A percentile compares a stretch with the other conserved stretches of the same genome.
Conservation (phyloP, 2,888 invertebrate genomes). For the Drosophila villosipedis region DNA sequence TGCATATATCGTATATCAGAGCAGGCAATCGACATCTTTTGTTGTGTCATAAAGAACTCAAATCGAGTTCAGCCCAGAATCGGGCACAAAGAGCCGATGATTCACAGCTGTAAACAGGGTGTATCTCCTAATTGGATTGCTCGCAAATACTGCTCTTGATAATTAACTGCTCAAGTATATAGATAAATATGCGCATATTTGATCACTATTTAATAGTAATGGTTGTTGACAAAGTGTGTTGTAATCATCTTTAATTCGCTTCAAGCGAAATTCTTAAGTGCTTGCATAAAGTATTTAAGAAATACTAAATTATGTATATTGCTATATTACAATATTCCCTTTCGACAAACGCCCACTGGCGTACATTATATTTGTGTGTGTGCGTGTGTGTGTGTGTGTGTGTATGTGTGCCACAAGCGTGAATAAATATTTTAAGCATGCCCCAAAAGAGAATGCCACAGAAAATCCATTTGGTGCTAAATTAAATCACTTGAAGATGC, state of each 20-base stretch:
- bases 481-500: conserved; percentile 78
- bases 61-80: conserved; percentile 1
- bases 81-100: conserved; percentile 9
- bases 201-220: conserved; percentile 8
- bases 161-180: not conserved
- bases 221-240: conserved; percentile 23
- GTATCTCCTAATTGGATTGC: not conserved
- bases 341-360: conserved; percentile 1
- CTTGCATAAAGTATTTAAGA: conserved; percentile 37
- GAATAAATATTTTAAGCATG: conserved; percentile 41
- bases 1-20: conserved; percentile 2
- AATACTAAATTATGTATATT: conserved; percentile 45
- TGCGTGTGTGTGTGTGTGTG: not conserved
- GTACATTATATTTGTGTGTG: conserved; percentile 7
- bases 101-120: conserved; percentile 30
- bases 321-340: conserved; percentile 16
- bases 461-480: conserved; percentile 77
- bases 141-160: not conserved
- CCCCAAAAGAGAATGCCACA: conserved; percentile 43
- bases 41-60: conserved; percentile 16
- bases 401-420: conserved; percentile 18
- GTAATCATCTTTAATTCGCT: conserved; percentile 17
- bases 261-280: conserved; percentile 19
- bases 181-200: conserved; percentile 3
- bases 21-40: conserved; percentile 29